Base-by-base conservation (phyloP, 2,797 vertebrate genomes). In the Cossypha dichroa region DNA sequence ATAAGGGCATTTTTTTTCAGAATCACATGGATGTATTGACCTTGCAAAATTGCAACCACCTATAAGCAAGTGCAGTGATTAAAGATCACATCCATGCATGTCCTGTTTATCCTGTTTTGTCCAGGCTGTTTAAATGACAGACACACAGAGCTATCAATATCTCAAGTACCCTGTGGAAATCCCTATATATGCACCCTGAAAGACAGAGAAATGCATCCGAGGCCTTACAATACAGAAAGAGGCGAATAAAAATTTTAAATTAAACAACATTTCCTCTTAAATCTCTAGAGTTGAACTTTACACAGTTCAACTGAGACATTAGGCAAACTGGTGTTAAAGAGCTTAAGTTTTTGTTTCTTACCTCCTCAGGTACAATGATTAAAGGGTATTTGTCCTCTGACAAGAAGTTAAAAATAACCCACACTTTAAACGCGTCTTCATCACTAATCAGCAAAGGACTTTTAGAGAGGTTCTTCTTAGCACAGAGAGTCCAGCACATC, bases 391-490 rank as follows among this genome's bases (percentile, higher is more conserved):
- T 98, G 97, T 99, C 99, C 96, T 99, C 99, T 4, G 99, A 99
- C 95, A 99, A 98, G 98, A 99, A 99, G 98, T 99, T 99, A 97
- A 99, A 99, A 94, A 99, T 99, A 97, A 99, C 99, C 99, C 99
- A 99, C 76, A 99, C 98, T 98, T 99, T 99, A 98, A 99, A 99
- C 68, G 99, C 98, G 33, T 99, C 99, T 26, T 99, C 99, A 46
- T 99, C 98, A 3, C 97, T 98, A 95, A 99, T 99, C 83, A 99
- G 95, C 79, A 99, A 96, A 38, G 98, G 97, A 55, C 38, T 98
- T 77, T 97, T 98, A 19, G 98, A 98, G 83, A 99, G 98, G 93
- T 99, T 99, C 98, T 99, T 99, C 95, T 98, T 98, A 82, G 97
- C 99, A 97, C 98, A 99, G 51, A 99, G 94, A 15, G 99, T 99